These are phyloP conservation scores for Cephus rjabovi DNA, from an alignment of 2,888 invertebrate genomes.

Conservation along the genomic window DNA sequence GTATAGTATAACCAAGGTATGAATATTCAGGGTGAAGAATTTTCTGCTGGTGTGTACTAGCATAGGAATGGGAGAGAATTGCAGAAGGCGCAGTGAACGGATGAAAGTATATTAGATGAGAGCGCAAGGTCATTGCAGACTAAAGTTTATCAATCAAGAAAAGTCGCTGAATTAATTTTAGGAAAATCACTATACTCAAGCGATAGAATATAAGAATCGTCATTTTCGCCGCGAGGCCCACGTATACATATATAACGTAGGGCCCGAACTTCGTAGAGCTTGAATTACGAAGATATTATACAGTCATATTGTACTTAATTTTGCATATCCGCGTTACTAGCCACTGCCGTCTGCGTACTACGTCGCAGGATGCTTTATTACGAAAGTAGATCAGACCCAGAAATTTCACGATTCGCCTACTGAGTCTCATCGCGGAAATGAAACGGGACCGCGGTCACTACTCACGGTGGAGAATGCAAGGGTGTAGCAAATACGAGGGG, in stretches of 20 bases:
- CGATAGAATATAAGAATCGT: no score
- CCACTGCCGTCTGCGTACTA: neutral
- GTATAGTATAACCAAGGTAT: neutral
- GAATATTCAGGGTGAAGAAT: neutral
- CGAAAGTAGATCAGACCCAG: neutral
- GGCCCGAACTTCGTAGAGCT: neutral
- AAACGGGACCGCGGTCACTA: neutral
- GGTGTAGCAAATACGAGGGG: neutral
- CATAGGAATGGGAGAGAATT: neutral
- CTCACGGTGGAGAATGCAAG: neutral
- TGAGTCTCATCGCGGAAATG: neutral
- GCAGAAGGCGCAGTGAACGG: neutral
- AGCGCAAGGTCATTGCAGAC: no score
- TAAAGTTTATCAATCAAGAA: neutral
- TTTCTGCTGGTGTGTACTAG: neutral
- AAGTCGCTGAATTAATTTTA: neutral
- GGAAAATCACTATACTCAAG: neutral
- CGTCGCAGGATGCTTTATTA: neutral
- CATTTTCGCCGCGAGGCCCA: no score
- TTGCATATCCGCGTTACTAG: neutral
- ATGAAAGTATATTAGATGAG: neutral
- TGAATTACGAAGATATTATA: neutral
- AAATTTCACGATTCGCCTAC: neutral
- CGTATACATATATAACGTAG: no score
- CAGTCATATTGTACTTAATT: neutral